phyloP scores from a whole-genome alignment of 2,113 vertebrate species.

The Astur gentilis region DNA sequence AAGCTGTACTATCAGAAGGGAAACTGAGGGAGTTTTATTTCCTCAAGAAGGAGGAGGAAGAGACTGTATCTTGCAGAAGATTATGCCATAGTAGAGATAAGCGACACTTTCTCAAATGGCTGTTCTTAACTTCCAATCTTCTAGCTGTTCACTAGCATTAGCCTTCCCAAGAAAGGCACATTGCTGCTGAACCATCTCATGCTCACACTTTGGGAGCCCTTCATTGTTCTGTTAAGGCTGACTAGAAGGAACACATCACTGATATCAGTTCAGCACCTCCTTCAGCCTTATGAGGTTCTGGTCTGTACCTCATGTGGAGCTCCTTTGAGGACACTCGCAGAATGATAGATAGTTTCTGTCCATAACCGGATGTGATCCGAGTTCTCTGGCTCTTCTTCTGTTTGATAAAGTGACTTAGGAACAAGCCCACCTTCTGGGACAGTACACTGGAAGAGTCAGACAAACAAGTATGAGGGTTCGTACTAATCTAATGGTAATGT shows the following conservation, averaged over 20 bases:
- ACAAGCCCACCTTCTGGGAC: slow-evolving; percentile 83
- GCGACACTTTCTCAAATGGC: background rate
- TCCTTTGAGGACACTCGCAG: slow-evolving; percentile 74
- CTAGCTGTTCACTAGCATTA: background rate
- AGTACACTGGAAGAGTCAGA: slow-evolving; percentile 68
- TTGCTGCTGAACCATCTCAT: background rate
- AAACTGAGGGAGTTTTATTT: background rate
- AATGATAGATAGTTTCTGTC: slow-evolving; percentile 83
- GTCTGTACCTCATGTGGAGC: slow-evolving; percentile 79
- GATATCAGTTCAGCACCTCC: background rate
- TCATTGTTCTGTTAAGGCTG: too few species aligned
- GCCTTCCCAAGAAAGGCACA: background rate
- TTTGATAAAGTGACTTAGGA: slow-evolving; percentile 81
- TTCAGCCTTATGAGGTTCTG: background rate
- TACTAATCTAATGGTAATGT: rapidly evolving
- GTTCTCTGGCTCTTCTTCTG: slow-evolving; percentile 72
- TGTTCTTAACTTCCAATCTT: background rate
- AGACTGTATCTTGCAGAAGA: background rate
- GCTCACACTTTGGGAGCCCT: background rate
- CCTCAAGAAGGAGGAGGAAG: background rate
- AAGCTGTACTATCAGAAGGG: background rate
- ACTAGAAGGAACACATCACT: background rate
- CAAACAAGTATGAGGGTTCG: background rate
- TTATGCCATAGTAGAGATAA: background rate
- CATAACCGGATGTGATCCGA: slow-evolving; percentile 77